Evolutionary conservation across 1,140 invertebrate genomes (phyloP), one percentile per base, ranked within the genome.

Genomic region (Eupristina koningsbergeri): DNA sequence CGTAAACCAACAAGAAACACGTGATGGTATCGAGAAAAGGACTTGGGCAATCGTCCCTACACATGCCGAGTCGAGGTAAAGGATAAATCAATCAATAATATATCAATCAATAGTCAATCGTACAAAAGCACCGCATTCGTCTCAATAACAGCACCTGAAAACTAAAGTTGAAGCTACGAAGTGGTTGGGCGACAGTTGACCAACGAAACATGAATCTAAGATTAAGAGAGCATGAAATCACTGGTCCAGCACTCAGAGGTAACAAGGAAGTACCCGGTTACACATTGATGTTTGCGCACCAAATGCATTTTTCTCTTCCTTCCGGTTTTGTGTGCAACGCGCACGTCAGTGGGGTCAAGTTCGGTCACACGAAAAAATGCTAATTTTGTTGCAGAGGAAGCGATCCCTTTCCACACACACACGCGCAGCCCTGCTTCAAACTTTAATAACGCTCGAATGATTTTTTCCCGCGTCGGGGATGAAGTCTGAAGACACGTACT

Each of bases 361-460:
- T 58, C 81, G 74, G 61, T 83, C 81, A 26, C 39, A 53, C 17
- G 81, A 74, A 83, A 83, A 83, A 83, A 83, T 83, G 81, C 81
- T 77, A 83, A 83, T 83, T 82, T 50, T 17, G 71, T 3, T 26
- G 53, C 53, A 17, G 53, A 58, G 64, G 15, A 36, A 36, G 31
- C 34, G 5, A 45, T 29, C 26, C 39, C 0, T 11, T 39, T 45
- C 7, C 39, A 17, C 19, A n/a, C 67, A 0, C 34, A 13, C 9
- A 39, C 34, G 50, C 64, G 64, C 3, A 53, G 6, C 41, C 74
- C 15, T 31, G 74, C 75, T 31, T 47, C 58, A 19, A 39, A n/a
- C 8, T 79, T 79, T 84, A 84, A 84, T 73, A 79, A 79, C 75
- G 29, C 64, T 47, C 53, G 64, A 79, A 34, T 53, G 67, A 31